Evolutionary conservation across 2,113 vertebrate species (phyloP).

Genomic region (Desmodus rotundus): DNA sequence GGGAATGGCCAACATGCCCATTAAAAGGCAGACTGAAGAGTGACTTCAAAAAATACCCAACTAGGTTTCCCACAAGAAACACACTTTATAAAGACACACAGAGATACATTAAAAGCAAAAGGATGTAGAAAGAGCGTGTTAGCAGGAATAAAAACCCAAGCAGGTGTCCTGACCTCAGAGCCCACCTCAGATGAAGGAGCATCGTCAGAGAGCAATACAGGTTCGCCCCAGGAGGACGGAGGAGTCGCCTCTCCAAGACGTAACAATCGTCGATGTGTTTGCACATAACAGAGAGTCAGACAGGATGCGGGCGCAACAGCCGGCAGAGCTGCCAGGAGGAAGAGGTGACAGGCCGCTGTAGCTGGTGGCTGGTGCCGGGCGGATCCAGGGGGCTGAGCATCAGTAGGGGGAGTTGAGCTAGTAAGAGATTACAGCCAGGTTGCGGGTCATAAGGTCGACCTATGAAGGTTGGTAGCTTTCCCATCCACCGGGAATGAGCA

Average conservation of each 20-base stretch:
- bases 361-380: not conserved
- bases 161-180: not conserved
- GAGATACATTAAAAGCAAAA: not conserved
- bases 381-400: not conserved
- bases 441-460: not conserved
- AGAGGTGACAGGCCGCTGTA: not conserved
- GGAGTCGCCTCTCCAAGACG: not conserved
- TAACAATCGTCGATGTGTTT: not conserved
- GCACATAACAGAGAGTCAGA: not conserved
- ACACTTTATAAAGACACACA: not conserved
- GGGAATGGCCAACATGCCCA: not conserved
- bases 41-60: not conserved
- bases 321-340: not conserved
- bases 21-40: not conserved
- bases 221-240: no score
- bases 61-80: not conserved
- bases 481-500: not conserved
- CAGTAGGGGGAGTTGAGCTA: no score
- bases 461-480: not conserved
- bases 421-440: no score
- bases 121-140: not conserved
- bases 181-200: not conserved
- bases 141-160: not conserved
- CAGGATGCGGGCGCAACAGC: not conserved
- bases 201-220: not conserved